A percentile compares a stretch with the other conserved stretches of the same genome.
phyloP scores from a whole-genome alignment of 2,888 invertebrate species.

The Sarcophaga subvicina region DNA sequence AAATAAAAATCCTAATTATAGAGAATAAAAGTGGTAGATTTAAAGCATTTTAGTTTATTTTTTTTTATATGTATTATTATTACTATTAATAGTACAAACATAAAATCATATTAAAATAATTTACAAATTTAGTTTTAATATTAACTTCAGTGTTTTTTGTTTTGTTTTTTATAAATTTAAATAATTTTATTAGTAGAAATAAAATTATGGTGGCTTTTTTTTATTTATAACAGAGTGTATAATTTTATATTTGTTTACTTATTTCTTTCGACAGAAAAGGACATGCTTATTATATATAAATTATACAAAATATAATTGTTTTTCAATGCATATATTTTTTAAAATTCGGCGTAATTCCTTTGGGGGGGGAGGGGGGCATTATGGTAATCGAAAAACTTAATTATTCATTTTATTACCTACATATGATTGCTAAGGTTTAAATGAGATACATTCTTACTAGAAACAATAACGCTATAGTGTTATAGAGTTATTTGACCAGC shows the following conservation, averaged over 20 bases:
- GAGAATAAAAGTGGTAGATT: not conserved
- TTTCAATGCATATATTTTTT: not conserved
- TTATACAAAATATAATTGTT: constrained; percentile 12
- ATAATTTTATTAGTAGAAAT: not conserved
- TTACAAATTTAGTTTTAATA: constrained; percentile 35
- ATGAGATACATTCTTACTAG: constrained; percentile 14
- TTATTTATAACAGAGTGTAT: not conserved
- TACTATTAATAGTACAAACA: constrained; percentile 8
- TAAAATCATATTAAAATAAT: constrained; percentile 40
- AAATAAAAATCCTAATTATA: constrained; percentile 1
- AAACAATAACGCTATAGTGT: not conserved
- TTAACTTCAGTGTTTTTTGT: constrained; percentile 27
- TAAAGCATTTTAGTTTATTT: not conserved
- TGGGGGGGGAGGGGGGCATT: not conserved
- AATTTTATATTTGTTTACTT: not conserved
- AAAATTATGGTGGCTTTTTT: constrained; percentile 1
- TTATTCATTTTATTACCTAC: not conserved
- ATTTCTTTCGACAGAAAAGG: not conserved
- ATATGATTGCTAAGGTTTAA: not conserved
- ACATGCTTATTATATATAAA: constrained; percentile 2
- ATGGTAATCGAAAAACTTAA: not conserved
- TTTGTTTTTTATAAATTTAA: constrained; percentile 31
- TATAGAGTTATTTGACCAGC: constrained; percentile 1
- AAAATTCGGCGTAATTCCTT: not conserved
- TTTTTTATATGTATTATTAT: constrained; percentile 24